These are phyloP conservation scores for Pocillopora grandis DNA, from an alignment of 92 coral and sea anemone species.

Conservation along the genomic window DNA sequence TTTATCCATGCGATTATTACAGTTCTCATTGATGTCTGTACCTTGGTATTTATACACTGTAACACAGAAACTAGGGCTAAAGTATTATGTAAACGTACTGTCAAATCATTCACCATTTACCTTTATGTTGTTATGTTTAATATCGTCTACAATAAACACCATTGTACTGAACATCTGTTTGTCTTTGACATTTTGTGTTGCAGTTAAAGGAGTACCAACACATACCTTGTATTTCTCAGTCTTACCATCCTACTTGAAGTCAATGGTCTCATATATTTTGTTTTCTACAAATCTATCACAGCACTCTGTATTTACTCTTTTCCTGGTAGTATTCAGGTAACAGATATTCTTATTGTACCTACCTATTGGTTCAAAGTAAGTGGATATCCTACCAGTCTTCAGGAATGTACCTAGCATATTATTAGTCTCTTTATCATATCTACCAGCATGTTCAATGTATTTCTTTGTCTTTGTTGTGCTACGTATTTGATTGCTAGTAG, in stretches of 20 bases:
- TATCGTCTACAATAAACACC: constrained; percentile 28
- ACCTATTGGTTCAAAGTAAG: constrained; percentile 4
- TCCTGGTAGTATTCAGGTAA: constrained; percentile 23
- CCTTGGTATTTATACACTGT: background rate
- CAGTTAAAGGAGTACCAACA: constrained; percentile 3
- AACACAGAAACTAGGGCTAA: constrained; percentile 22
- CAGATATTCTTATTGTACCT: constrained; percentile 13
- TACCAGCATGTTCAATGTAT: constrained; percentile 21
- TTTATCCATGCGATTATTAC: constrained; percentile 42
- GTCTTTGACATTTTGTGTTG: constrained; percentile 10
- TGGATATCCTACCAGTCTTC: constrained; percentile 29
- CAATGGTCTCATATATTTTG: constrained; percentile 4
- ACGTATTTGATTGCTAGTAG: constrained; percentile 33
- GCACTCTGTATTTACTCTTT: constrained; percentile 13
- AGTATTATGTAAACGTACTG: background rate
- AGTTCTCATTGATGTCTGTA: background rate
- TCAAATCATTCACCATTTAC: constrained; percentile 12
- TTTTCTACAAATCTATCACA: constrained; percentile 25
- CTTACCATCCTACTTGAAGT: constrained; percentile 19
- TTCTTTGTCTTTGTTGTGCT: constrained; percentile 16
- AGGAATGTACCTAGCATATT: constrained; percentile 23
- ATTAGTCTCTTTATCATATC: constrained; percentile 39
- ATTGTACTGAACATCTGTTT: constrained; percentile 10
- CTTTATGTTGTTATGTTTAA: background rate
- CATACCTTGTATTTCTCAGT: constrained; percentile 9